Evolutionary conservation across 2,797 vertebrate species (phyloP), one percentile per base, ranked within the genome.

Genomic region (Perodicticus potto): DNA sequence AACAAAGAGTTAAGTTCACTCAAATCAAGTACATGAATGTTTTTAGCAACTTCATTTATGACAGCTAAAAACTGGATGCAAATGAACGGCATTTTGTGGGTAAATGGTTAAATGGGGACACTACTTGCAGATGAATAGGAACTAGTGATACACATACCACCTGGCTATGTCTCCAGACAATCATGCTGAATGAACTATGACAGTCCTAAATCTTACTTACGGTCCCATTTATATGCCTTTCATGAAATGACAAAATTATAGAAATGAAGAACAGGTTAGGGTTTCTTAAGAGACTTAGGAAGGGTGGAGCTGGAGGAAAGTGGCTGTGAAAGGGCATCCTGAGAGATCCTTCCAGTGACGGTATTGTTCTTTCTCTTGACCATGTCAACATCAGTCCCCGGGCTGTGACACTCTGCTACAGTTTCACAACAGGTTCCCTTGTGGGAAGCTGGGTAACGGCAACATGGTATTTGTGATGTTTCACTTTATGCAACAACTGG

Each of bases 201-300:
- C 63, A 59, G 27, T 57, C 45, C 9, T 13, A 83, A 84, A 45
- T 49, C 37, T 84, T 70, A 86, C 17, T 27, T 32, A 34, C 17
- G 45, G n/a, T 77, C 61, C n/a, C 49, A 89, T 37, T 73, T 85
- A 45, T 6, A 70, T 23, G 59, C 5, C 34, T 20, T n/a, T 76
- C 22, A 76, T 67, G 40, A 89, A 85, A 43, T 78, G n/a, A 83
- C 25, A 90, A 81, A 89, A 83, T 43, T 80, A 78, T 7, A n/a
- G 59, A 84, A 87, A 40, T 16, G 22, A 69, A 61, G 32, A 82
- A 43, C 45, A 73, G 55, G 34, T 86, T 69, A 77, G 25, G 55
- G 29, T 7, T 49, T 34, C 61, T 17, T 7, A 69, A n/a, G 4
- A 23, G 43, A 4, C 55, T 59, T n/a, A 73, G 11, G 23, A 90